Evolutionary conservation across 2,113 vertebrate genomes (phyloP), one percentile per base, ranked within the genome.

Genomic region (Pedionomus torquatus): DNA sequence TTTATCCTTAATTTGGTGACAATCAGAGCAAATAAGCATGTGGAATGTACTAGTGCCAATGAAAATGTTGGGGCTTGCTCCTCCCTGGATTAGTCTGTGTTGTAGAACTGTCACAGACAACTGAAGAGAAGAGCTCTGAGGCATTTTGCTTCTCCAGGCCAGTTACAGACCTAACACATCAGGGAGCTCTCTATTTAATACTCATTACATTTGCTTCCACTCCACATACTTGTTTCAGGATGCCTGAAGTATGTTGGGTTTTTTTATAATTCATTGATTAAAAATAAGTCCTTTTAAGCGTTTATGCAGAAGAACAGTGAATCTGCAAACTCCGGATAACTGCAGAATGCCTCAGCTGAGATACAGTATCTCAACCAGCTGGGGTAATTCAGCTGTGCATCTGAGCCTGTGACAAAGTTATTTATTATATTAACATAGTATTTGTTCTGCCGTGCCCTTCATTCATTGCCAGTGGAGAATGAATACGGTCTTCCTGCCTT

Each of bases 1-100:
- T 88, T 97, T 95, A 83, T 80, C 63, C 93, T 96, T 87, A 94
- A 78, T 85, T 95, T 97, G 79, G 60, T 87, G 95, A 87, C 74
- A 96, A 58, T 69, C 52, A 87, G 68, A 75, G 82, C 95, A 78
- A 92, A 92, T 61, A 71, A 91, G 89, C 85, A 94, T 88, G 75
- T 89, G 89, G 55, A 49, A 77, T 71, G 79, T 39, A 84, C 58
- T 28, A 15, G 28, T 83, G 69, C 66, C 92, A 95, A 8, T 33
- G 65, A 94, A 87, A 95, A 89, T 76, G 55, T 41, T 87, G 79
- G 83, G 77, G 41, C 83, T 90, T 92, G 55, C 87, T 96, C 63
- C 71, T 92, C 48, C 49, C 80, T 79, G 49, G 70, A 46, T 80
- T 72, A 71, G 10, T 55, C 44, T 89, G 85, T 58, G n/a, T 68